phyloP scores from a whole-genome alignment of 2,113 vertebrate genomes.

The Hypanus sabinus region DNA sequence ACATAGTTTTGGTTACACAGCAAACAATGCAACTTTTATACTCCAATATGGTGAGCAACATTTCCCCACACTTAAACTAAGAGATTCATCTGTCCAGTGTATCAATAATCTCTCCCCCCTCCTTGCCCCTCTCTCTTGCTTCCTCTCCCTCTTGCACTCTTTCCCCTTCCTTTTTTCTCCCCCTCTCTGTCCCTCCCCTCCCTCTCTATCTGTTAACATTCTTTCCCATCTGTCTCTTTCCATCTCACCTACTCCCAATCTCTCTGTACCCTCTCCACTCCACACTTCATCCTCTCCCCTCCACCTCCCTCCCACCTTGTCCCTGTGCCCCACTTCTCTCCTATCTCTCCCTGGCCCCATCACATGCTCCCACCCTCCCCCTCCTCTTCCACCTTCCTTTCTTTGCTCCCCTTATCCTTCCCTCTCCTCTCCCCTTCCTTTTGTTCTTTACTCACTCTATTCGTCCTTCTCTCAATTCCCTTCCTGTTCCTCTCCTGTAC shows the following conservation, averaged over 20 bases:
- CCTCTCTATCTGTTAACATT: neutral
- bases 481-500: neutral
- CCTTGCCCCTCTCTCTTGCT: neutral
- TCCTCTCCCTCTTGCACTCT: conserved; percentile 37
- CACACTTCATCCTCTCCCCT: conserved; percentile 46
- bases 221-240: neutral
- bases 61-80: too few relatives aligned
- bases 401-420: neutral
- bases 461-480: neutral
- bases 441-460: too few relatives aligned
- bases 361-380: conserved; percentile 5
- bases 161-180: neutral
- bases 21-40: too few relatives aligned
- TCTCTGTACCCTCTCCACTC: conserved; percentile 45
- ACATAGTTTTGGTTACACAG: too few relatives aligned
- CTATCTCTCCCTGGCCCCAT: neutral
- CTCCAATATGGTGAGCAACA: too few relatives aligned
- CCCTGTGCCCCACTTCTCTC: conserved; percentile 43
- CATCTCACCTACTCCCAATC: neutral
- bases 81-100: too few relatives aligned
- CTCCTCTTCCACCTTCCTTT: neutral
- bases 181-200: neutral
- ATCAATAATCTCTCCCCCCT: neutral
- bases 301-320: conserved; percentile 41
- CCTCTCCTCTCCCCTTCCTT: too few relatives aligned